Evolutionary conservation across 2,113 vertebrate genomes (phyloP), one percentile per base, ranked within the genome.

Genomic region (Ursus arctos): DNA sequence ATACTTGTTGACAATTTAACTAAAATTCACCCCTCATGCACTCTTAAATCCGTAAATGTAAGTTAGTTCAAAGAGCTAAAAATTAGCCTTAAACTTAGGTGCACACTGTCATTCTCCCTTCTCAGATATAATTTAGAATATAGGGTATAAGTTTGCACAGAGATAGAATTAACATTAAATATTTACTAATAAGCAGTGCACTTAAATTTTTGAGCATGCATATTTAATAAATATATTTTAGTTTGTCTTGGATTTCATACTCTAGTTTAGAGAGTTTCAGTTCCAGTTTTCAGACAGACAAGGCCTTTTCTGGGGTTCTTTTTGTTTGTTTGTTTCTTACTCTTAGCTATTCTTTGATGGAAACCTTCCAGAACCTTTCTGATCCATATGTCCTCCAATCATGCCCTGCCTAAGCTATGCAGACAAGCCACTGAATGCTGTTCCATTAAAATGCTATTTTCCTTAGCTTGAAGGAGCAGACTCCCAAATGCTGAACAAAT

Each of bases 361-460:
- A 88, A 87, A 80, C 86, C 95, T 95, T 96, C 0, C 0, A 95
- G 96, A 98, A 97, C 47, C 31, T 96, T 98, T 88, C 97, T 96
- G 93, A 96, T 97, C 96, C 97, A 49, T 97, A 97, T 7, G 92
- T 93, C 93, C 94, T 97, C 92, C 80, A 93, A 85, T 97, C 98
- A 92, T 86, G 94, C 72, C 93, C 91, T 22, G n/a, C 92, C 94
- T 96, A 94, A 98, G 93, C 96, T 97, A 97, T 91, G 91, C 96
- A 98, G 97, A 97, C 96, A 96, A 98, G 97, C 88, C 95, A 96
- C 51, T 12, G 36, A 92, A 88, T 85, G 97, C 95, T 83, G 89
- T 98, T 96, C 98, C 97, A 98, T 97, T 98, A 98, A 98, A 98
- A 96, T 94, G 94, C 95, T 97, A 97, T 98, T 98, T 98, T 97